A percentile compares a stretch with the other conserved stretches of the same genome.
These are phyloP conservation scores for Anadara kagoshimensis DNA, from an alignment of 1,140 invertebrate genomes.

Conservation along the genomic window DNA sequence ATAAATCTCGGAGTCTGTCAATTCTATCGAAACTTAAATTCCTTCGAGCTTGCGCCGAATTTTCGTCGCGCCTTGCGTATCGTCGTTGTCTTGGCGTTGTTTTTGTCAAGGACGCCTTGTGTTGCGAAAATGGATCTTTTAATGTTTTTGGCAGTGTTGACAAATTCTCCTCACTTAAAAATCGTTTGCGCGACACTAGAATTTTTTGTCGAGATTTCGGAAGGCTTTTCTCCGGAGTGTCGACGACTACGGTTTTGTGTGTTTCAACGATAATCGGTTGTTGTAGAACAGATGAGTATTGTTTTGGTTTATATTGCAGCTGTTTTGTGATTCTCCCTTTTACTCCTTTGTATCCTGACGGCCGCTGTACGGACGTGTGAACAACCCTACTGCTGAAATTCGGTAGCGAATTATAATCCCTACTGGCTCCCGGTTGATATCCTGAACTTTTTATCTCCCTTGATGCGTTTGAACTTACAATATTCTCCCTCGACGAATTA, in stretches of 20 bases:
- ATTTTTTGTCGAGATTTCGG: constrained; percentile 54
- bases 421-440: constrained; percentile 19
- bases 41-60: constrained; percentile 25
- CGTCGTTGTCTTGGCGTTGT: constrained; percentile 46
- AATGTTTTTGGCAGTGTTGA: constrained; percentile 18
- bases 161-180: constrained; percentile 62
- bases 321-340: constrained; percentile 29
- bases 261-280: constrained; percentile 38
- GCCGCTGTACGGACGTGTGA: constrained; percentile 34
- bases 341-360: constrained; percentile 45
- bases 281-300: constrained; percentile 47
- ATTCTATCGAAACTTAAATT: constrained; percentile 35
- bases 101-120: constrained; percentile 47
- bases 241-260: constrained; percentile 19
- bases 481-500: no score
- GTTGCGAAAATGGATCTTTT: constrained; percentile 49
- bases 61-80: constrained; percentile 16
- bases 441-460: not conserved
- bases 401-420: not conserved
- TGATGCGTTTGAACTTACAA: no score
- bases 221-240: constrained; percentile 19
- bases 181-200: constrained; percentile 50
- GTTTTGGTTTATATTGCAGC: constrained; percentile 19
- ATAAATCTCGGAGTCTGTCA: constrained; percentile 18
- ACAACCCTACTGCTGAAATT: constrained; percentile 27